Base-by-base conservation (phyloP, 1,140 invertebrate genomes). In the Babylonia areolata region DNA sequence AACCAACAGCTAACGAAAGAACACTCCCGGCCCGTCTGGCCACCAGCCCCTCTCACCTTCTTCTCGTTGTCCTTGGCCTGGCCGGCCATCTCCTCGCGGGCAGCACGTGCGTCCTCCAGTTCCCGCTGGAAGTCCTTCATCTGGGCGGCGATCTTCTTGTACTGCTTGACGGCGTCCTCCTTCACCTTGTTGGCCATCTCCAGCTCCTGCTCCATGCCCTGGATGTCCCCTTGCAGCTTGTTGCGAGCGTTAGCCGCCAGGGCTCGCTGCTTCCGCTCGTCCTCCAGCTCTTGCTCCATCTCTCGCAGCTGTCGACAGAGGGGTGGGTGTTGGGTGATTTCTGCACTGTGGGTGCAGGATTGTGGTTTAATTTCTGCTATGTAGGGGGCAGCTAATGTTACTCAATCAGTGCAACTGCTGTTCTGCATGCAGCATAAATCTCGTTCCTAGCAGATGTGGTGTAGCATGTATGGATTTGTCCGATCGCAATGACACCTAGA, bases 131-230 rank as follows among this genome's bases (percentile, higher is more conserved):
- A 97, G 92, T 99, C 98, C 94, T 99, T 99, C 92, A 98, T 96
- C 94, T 99, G 98, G 83, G 95, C 95, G 94, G 98, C 97, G 51
- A 98, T 95, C 93, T 99, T 98, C 95, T 99, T 99, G 89, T 99
- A 95, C 92, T 99, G 98, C 93, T 99, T 99, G 84, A 98, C 94
- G 0, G 98, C 97, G 94, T 99, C 99, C 91, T 99, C 99, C 93
- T 99, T 99, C n/a, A 99, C 96, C 95, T 99, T 98, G 92, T 97
- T 98, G 90, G 98, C 97, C 94, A 98, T 97, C 92, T 99, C 98
- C 85, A 99, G 95, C 90, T 99, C 98, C 87, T 97, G 97, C 94
- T 99, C 97, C 64, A 98, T 95, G 92, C 99, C 98, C 94, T 98
- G 98, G 54, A 98, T 96, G 94, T 99, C 98, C 54, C 96, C 97